phyloP scores from a whole-genome alignment of 2,113 vertebrate genomes.

The Pteronura brasiliensis region DNA sequence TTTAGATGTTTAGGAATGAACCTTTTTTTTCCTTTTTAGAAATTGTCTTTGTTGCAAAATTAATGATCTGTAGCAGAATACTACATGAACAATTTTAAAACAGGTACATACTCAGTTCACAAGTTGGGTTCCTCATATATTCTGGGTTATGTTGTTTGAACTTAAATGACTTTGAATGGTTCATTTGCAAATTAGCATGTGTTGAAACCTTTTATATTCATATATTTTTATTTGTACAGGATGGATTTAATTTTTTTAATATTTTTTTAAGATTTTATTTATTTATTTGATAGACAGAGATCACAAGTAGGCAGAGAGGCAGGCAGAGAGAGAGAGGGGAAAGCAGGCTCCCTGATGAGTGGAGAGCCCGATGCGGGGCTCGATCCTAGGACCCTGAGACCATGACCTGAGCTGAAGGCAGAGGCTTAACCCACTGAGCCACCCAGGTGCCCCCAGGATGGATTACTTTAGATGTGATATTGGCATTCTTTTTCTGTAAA shows the following conservation, averaged over 20 bases:
- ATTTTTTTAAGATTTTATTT: no score
- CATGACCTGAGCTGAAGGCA: no score
- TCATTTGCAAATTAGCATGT: neutral
- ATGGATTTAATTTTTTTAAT: no score
- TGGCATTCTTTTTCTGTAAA: neutral
- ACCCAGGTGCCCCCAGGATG: no score
- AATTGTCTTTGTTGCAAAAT: conserved; percentile 11
- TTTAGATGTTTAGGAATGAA: conserved; percentile 5
- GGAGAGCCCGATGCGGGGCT: no score
- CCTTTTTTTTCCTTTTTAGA: neutral
- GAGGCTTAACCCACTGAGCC: no score
- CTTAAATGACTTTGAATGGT: neutral
- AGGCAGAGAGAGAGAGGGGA: no score
- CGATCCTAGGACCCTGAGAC: no score
- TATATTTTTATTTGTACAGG: neutral
- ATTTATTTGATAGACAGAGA: no score
- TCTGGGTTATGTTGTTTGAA: neutral
- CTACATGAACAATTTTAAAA: neutral
- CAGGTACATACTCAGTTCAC: neutral
- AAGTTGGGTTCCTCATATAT: neutral
- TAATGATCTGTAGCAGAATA: conserved; percentile 4
- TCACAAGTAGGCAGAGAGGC: no score
- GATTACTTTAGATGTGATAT: neutral
- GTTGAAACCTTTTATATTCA: neutral
- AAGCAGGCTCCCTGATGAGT: no score